phyloP scores from a whole-genome alignment of 2,888 invertebrate genomes.

The Drosophila stalkeri region DNA sequence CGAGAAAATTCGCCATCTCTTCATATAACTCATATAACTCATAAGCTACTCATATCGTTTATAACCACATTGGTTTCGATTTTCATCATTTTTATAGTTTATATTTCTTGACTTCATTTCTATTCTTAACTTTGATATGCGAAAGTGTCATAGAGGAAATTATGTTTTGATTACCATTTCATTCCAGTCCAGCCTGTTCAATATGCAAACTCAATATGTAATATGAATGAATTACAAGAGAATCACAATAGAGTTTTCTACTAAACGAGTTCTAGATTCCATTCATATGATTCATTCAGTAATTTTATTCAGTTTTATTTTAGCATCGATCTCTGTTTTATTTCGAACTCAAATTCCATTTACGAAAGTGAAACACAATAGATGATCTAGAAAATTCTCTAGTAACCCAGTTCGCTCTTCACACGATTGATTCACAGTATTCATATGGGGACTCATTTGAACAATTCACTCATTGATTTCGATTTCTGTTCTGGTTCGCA shows the following conservation, averaged over 20 bases:
- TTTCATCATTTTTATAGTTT: too few species aligned
- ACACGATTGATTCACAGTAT: background rate
- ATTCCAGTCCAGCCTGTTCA: background rate
- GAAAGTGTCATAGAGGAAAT: background rate
- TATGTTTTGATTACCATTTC: background rate
- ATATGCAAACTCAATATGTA: background rate
- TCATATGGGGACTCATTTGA: conserved; percentile 1
- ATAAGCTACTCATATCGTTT: background rate
- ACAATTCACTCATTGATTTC: conserved; percentile 40
- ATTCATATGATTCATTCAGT: conserved; percentile 34
- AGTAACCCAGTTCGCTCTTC: background rate
- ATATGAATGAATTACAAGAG: background rate
- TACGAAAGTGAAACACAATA: conserved; percentile 8
- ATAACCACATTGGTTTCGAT: background rate
- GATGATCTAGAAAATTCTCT: background rate
- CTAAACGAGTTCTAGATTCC: conserved; percentile 29
- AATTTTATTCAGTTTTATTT: conserved; percentile 17
- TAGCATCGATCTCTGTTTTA: conserved; percentile 60
- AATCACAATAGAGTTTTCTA: conserved; percentile 9
- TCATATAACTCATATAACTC: background rate
- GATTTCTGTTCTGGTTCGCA: conserved; percentile 63
- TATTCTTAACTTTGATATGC: background rate
- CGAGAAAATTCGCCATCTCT: background rate
- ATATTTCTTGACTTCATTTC: background rate
- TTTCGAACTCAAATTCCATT: conserved; percentile 37